phyloP scores from a whole-genome alignment of 2,888 invertebrate species.

The Arge pagana region DNA sequence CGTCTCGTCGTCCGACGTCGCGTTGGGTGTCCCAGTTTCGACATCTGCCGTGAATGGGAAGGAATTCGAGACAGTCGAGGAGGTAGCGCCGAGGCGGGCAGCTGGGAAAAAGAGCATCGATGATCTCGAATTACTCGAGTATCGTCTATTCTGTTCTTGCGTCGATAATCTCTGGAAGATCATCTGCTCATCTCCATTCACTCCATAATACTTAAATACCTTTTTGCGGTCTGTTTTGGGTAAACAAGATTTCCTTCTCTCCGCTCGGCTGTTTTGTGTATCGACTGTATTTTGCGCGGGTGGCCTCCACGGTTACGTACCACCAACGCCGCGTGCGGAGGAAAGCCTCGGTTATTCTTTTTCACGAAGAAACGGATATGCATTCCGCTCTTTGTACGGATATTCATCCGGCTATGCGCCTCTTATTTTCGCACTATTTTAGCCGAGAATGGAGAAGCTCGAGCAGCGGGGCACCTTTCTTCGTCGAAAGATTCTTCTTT shows the following conservation, averaged over 20 bases:
- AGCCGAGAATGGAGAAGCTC: too few species aligned
- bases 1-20: slow-evolving; percentile 38
- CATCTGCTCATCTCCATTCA: slow-evolving; percentile 12
- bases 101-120: slow-evolving; percentile 6
- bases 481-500: too few species aligned
- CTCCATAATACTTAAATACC: slow-evolving; percentile 1
- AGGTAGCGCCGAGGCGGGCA: neutral
- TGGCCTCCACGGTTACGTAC: too few species aligned
- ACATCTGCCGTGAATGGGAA: slow-evolving; percentile 43
- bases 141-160: neutral
- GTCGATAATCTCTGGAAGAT: slow-evolving; percentile 15
- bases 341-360: too few species aligned
- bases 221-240: slow-evolving; percentile 9
- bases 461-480: too few species aligned
- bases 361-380: too few species aligned
- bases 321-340: too few species aligned
- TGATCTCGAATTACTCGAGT: slow-evolving; percentile 16
- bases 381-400: too few species aligned
- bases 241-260: slow-evolving; percentile 7
- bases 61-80: slow-evolving; percentile 7
- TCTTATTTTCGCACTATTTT: too few species aligned
- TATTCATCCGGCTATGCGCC: too few species aligned
- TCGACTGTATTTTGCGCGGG: too few species aligned
- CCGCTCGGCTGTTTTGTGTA: too few species aligned
- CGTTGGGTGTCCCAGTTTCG: slow-evolving; percentile 38